These are phyloP conservation scores for Nyleta sp. DNA, from an alignment of 2,888 invertebrate species.

Conservation along the genomic window DNA sequence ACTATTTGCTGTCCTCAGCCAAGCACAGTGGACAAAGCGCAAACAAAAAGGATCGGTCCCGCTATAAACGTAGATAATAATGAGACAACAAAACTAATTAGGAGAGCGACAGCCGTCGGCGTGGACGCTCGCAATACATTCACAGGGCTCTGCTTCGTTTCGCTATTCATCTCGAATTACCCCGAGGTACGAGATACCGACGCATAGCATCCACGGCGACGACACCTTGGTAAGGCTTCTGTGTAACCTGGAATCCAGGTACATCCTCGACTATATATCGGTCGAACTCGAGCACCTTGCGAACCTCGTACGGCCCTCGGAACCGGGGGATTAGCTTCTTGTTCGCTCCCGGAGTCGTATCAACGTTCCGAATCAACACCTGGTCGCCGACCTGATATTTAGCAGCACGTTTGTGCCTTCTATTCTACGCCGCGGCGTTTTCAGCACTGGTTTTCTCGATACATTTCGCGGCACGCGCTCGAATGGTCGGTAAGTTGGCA, in stretches of 20 bases:
- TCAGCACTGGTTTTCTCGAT: not conserved
- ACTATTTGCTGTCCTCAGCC: no score
- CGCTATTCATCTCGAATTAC: no score
- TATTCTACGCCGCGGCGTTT: not conserved
- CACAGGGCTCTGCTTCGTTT: no score
- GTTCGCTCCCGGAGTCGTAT: not conserved
- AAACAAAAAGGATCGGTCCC: no score
- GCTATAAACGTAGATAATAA: no score
- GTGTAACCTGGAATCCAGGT: not conserved
- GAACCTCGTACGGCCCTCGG: not conserved
- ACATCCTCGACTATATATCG: not conserved
- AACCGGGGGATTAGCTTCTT: not conserved
- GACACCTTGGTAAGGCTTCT: not conserved
- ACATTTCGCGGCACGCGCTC: not conserved
- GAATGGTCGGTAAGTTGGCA: not conserved
- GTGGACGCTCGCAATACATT: no score
- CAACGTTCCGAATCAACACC: not conserved
- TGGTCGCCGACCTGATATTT: not conserved
- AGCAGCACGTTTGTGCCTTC: not conserved
- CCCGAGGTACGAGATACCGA: constrained; percentile 1
- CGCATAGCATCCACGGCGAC: not conserved
- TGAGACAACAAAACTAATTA: no score
- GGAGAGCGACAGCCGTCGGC: no score
- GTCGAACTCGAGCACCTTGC: not conserved
- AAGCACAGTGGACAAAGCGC: no score